These are phyloP conservation scores for Chrosomus eos DNA, from an alignment of 2,797 vertebrate genomes.

Conservation along the genomic window DNA sequence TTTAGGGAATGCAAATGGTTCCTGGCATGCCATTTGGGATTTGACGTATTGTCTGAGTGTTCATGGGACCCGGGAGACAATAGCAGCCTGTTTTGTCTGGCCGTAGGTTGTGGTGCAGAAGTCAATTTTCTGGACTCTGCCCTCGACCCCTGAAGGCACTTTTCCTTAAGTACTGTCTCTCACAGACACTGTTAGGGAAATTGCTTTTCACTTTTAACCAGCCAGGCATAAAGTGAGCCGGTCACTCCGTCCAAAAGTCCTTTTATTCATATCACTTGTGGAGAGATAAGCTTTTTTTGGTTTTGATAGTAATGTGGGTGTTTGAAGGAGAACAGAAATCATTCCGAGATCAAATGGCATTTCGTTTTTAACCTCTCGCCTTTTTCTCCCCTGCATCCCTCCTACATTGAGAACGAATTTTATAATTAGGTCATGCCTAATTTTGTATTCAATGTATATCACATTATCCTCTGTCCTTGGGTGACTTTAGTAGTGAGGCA, in stretches of 20 bases:
- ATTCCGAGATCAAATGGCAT: not conserved
- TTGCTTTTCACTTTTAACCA: conserved; percentile 49
- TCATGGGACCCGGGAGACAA: conserved; percentile 54
- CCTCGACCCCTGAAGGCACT: conserved; percentile 36
- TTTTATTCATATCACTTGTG: conserved; percentile 8
- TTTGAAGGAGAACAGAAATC: not conserved
- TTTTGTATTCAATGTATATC: conserved; percentile 71
- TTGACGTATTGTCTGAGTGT: conserved; percentile 53
- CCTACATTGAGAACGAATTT: conserved; percentile 32
- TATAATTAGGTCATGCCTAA: conserved; percentile 67
- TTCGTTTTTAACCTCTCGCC: not conserved
- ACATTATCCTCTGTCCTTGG: conserved; percentile 70
- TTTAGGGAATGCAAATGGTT: conserved; percentile 67
- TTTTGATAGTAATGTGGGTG: not conserved
- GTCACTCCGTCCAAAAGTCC: not conserved
- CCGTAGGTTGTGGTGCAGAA: conserved; percentile 36
- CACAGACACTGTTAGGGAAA: conserved; percentile 66
- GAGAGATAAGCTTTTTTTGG: conserved; percentile 1
- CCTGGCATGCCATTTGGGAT: conserved; percentile 50
- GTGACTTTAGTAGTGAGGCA: conserved; percentile 64
- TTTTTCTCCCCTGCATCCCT: conserved; percentile 14
- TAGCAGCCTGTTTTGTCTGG: conserved; percentile 55
- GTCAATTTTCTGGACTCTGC: conserved; percentile 61
- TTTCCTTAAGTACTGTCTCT: conserved; percentile 28
- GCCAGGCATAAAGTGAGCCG: conserved; percentile 8